Evolutionary conservation across 37 sponge, comb jelly and placozoan genomes (phyloP), one percentile per base, ranked within the genome.

Genomic region (Ianthella basta): DNA sequence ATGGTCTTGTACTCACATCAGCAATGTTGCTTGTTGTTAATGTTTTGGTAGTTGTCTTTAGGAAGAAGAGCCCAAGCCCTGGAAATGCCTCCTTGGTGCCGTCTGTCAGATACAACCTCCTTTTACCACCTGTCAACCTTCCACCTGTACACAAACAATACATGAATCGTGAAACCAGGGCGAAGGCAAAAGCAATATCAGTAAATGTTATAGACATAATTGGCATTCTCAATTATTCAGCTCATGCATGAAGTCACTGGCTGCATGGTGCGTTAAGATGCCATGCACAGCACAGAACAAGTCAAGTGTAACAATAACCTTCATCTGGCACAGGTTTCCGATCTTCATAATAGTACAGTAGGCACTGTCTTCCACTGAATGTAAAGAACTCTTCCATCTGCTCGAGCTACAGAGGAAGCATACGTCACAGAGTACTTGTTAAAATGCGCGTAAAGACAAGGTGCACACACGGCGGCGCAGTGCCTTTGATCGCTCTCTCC

Each of bases 11-110:
- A 10, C 50, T 44, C 24, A 80, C 81, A 56, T 80, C 41, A 29
- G 90, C 90, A 59, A 93, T 63, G 55, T 92, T 92, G 50, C 88
- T 84, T 29, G 87, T 68, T 0, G 93, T 92, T 33, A 92, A 69
- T n/a, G 87, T 77, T 59, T 89, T 92, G 64, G 82, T 30, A 19
- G 85, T 87, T 33, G 81, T 84, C 5, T 89, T 85, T 12, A 93
- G 59, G 54, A 93, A 93, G 85, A 89, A 89, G 19, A 90, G 65
- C 0, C 85, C 93, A 0, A 93, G 82, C 0, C 93, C 93, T 6
- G 93, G 90, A 50, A 93, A 93, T 14, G 84, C 59, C 40, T 93
- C 90, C 77, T 87, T 87, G 18, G 93, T 93, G 10, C 93, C 93
- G 74, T 93, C 93, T 14, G 93, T 93, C 4, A 93, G 24, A 55